phyloP scores from a whole-genome alignment of 2,888 invertebrate species.

The Stenurella melanura region DNA sequence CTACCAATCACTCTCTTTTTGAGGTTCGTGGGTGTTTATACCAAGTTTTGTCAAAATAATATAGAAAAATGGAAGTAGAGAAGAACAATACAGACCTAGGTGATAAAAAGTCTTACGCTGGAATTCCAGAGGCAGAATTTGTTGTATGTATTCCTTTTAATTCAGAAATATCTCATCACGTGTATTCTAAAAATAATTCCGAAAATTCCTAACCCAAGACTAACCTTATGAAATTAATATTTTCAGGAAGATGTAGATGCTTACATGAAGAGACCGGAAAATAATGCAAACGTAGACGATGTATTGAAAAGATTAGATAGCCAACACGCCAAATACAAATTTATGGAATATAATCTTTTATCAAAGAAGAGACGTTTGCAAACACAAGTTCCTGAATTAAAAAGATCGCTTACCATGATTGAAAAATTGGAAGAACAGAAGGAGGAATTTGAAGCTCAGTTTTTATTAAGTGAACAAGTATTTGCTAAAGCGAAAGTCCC shows the following conservation, averaged over 20 bases:
- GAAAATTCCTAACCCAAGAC: constrained; percentile 43
- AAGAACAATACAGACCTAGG: constrained; percentile 62
- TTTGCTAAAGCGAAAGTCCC: constrained; percentile 87
- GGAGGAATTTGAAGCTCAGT: constrained; percentile 89
- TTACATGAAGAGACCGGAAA: constrained; percentile 90
- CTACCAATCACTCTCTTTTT: background rate
- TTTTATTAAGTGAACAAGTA: constrained; percentile 93
- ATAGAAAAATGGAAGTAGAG: constrained; percentile 51
- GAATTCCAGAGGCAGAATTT: constrained; percentile 92
- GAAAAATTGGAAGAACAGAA: constrained; percentile 89
- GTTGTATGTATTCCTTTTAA: constrained; percentile 79
- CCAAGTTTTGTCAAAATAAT: constrained; percentile 21
- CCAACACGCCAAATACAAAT: constrained; percentile 96
- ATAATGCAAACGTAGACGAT: constrained; percentile 87
- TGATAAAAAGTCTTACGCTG: constrained; percentile 81
- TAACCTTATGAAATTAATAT: constrained; percentile 55
- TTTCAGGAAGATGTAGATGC: constrained; percentile 94
- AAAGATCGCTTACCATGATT: constrained; percentile 93
- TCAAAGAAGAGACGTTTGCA: constrained; percentile 91
- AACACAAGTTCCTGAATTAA: constrained; percentile 95
- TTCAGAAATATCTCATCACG: constrained; percentile 32
- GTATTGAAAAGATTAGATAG: constrained; percentile 92
- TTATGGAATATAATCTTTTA: constrained; percentile 94
- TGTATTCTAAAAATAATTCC: constrained; percentile 51
- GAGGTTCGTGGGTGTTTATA: constrained; percentile 9